A percentile compares a stretch with the other conserved stretches of the same genome.
These are phyloP conservation scores for Isaurus tuberculatus DNA, from an alignment of 92 coral and sea anemone genomes.

Conservation along the genomic window DNA sequence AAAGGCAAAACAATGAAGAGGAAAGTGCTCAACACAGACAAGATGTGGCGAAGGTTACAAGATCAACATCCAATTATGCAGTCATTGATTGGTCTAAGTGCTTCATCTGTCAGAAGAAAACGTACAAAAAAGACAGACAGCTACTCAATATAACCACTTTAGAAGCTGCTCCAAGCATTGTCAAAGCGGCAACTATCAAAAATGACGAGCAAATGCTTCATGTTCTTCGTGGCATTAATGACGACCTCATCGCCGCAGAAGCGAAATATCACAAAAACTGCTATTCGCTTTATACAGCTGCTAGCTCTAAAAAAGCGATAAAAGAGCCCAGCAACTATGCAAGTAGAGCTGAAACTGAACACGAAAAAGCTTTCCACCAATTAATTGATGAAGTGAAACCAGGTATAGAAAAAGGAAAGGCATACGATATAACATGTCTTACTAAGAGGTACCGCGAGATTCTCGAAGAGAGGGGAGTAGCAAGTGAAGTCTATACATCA, in stretches of 20 bases:
- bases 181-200: neutral
- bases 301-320: neutral
- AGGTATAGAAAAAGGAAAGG: slow-evolving; percentile 3
- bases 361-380: slow-evolving; percentile 3
- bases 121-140: neutral
- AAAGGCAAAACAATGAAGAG: neutral
- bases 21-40: too few species aligned
- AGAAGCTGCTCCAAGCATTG: neutral
- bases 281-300: slow-evolving; percentile 35
- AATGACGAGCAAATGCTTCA: slow-evolving; percentile 3
- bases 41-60: too few species aligned
- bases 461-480: neutral
- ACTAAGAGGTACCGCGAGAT: neutral
- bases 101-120: slow-evolving; percentile 3
- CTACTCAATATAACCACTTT: too few species aligned
- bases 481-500: slow-evolving; percentile 2
- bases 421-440: neutral
- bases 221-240: slow-evolving; percentile 30
- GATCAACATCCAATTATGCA: too few species aligned
- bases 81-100: neutral
- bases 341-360: neutral
- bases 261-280: slow-evolving; percentile 53
- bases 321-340: slow-evolving; percentile 1
- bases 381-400: neutral
- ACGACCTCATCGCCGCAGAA: slow-evolving; percentile 64